Evolutionary conservation across 1,140 invertebrate genomes (phyloP).

Genomic region (Melitaea cinxia): DNA sequence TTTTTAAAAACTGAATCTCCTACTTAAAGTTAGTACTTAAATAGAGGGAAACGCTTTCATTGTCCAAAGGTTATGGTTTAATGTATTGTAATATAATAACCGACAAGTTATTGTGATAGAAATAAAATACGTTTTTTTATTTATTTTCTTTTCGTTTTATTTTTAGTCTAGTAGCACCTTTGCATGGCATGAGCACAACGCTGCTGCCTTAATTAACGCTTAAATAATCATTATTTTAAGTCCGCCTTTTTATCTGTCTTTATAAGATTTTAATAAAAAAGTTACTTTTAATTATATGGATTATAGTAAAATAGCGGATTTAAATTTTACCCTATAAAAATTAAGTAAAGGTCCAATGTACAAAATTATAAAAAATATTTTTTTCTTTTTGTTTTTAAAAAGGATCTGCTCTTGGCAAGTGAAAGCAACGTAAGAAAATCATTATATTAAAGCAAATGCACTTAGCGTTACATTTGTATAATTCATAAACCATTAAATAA

Average conservation of each 20-base stretch:
- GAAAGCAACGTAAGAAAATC: constrained; percentile 59
- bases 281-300: background rate
- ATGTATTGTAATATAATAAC: constrained; percentile 57
- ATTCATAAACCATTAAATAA: background rate
- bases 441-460: constrained; percentile 41
- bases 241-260: background rate
- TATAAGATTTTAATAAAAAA: too few species aligned
- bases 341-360: constrained; percentile 68
- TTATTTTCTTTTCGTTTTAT: constrained; percentile 69
- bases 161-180: constrained; percentile 72
- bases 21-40: constrained; percentile 78
- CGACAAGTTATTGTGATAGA: constrained; percentile 59
- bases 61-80: constrained; percentile 68
- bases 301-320: background rate
- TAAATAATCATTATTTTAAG: constrained; percentile 2
- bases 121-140: constrained; percentile 72
- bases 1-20: constrained; percentile 60
- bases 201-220: constrained; percentile 42
- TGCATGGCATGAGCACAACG: constrained; percentile 57
- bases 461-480: constrained; percentile 5
- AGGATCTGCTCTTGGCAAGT: constrained; percentile 61
- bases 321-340: constrained; percentile 9
- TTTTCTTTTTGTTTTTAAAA: constrained; percentile 42
- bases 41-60: constrained; percentile 53
- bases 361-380: constrained; percentile 41